These are phyloP conservation scores for Cyclura pinguis DNA, from an alignment of 2,797 vertebrate genomes.

Conservation along the genomic window DNA sequence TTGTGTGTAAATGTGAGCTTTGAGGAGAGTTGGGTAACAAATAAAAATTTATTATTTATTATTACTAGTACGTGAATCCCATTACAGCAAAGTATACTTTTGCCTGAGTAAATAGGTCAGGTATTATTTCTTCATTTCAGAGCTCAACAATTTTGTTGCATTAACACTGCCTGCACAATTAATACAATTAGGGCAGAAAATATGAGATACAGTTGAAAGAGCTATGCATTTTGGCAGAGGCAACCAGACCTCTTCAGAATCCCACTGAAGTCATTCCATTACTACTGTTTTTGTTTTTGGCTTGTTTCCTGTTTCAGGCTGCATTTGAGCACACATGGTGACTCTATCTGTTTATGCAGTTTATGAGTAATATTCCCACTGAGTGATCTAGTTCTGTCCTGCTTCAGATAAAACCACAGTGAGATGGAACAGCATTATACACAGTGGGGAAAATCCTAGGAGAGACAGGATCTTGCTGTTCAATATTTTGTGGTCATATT, in stretches of 20 bases:
- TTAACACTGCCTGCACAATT: slow-evolving; percentile 1
- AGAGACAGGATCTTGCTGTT: slow-evolving; percentile 17
- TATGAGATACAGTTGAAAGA: neutral
- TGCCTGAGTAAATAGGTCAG: neutral
- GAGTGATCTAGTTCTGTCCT: slow-evolving; percentile 5
- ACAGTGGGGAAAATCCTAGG: slow-evolving; percentile 1
- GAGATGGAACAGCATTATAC: neutral
- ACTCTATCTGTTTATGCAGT: slow-evolving; percentile 11
- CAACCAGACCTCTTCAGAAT: neutral
- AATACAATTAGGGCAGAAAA: neutral
- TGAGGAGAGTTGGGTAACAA: too few relatives aligned
- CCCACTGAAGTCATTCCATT: neutral
- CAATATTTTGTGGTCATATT: slow-evolving; percentile 27
- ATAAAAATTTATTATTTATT: too few relatives aligned
- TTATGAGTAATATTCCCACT: neutral
- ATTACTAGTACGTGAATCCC: neutral
- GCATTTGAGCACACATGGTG: neutral
- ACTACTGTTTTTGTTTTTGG: neutral
- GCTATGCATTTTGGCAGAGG: neutral
- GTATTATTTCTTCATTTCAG: neutral
- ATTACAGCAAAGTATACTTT: neutral
- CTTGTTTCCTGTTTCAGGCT: neutral
- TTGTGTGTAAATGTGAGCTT: neutral
- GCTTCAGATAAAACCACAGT: neutral
- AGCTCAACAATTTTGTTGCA: neutral